phyloP scores from a whole-genome alignment of 2,888 invertebrate species.

The Drosophila melanosoma region DNA sequence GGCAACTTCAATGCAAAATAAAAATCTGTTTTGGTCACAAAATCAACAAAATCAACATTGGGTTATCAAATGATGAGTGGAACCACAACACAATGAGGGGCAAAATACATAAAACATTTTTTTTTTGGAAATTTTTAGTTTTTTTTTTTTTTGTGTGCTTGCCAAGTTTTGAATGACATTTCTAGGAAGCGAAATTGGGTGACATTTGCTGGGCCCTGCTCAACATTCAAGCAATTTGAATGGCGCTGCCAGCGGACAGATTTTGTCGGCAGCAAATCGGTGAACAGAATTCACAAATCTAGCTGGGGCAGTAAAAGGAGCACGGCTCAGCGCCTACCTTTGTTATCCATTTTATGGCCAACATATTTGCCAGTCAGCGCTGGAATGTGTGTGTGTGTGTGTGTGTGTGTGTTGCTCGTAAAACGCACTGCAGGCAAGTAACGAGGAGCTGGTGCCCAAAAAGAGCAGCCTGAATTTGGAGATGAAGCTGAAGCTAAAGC shows the following conservation, averaged over 20 bases:
- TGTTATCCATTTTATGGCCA: conserved; percentile 38
- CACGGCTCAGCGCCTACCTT: conserved; percentile 28
- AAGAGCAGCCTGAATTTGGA: background rate
- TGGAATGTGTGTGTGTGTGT: background rate
- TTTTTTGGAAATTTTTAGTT: background rate
- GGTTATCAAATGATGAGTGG: conserved; percentile 26
- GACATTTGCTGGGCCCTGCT: conserved; percentile 3
- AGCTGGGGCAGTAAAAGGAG: background rate
- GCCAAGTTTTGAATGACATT: conserved; percentile 40
- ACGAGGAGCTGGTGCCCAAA: conserved; percentile 3
- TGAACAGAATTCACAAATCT: conserved; percentile 53
- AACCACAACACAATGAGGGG: conserved; percentile 47
- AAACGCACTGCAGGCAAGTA: conserved; percentile 32
- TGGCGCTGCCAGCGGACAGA: conserved; percentile 27
- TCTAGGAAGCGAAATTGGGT: conserved; percentile 27
- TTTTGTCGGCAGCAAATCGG: conserved; percentile 48
- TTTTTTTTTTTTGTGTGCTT: too few species aligned
- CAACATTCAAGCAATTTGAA: background rate
- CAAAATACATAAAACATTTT: background rate
- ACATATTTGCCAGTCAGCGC: conserved; percentile 14
- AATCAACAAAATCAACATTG: conserved; percentile 16
- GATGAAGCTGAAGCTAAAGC: conserved; percentile 1
- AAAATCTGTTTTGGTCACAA: conserved; percentile 18
- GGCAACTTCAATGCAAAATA: conserved; percentile 13
- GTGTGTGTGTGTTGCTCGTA: conserved; percentile 40